Percentiles rank a stretch among this genome's conserved stretches.
These are phyloP conservation scores for Dryomyza anilis DNA, from an alignment of 2,888 invertebrate species.

Conservation along the genomic window DNA sequence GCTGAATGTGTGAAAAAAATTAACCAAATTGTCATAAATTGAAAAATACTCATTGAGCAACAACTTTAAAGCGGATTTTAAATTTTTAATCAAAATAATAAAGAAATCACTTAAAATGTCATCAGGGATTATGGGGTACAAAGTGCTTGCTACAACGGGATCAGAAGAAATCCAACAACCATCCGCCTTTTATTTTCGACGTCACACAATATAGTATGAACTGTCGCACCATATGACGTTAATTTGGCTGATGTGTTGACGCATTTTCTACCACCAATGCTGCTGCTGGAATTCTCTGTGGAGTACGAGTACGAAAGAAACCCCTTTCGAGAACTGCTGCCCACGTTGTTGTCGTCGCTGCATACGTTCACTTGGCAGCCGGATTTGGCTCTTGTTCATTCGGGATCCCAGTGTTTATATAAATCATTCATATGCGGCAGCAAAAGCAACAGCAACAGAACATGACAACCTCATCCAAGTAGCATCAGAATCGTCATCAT, in stretches of 20 bases:
- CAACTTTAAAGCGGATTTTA: constrained; percentile 41
- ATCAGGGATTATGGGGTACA: constrained; percentile 43
- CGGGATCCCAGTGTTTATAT: constrained; percentile 21
- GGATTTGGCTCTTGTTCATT: constrained; percentile 14
- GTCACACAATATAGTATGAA: not conserved
- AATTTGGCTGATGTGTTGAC: constrained; percentile 39
- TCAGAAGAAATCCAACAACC: not conserved
- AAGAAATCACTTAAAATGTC: constrained; percentile 43
- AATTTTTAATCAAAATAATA: constrained; percentile 44
- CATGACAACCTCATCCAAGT: constrained; percentile 12
- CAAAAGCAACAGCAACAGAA: constrained; percentile 3
- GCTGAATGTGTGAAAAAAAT: too few relatives aligned
- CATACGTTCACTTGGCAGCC: constrained; percentile 15
- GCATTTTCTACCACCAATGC: constrained; percentile 28
- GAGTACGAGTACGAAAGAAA: not conserved
- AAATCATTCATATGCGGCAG: constrained; percentile 30
- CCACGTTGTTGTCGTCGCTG: constrained; percentile 14
- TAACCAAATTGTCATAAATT: too few relatives aligned
- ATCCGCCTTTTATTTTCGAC: not conserved
- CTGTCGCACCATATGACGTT: constrained; percentile 30
- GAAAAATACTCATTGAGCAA: too few relatives aligned
- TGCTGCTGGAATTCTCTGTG: not conserved
- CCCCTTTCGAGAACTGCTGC: constrained; percentile 9
- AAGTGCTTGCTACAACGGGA: not conserved
- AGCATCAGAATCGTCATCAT: not conserved